Evolutionary conservation across 1,140 invertebrate species (phyloP).

Genomic region (Pachypeltis micranthus): DNA sequence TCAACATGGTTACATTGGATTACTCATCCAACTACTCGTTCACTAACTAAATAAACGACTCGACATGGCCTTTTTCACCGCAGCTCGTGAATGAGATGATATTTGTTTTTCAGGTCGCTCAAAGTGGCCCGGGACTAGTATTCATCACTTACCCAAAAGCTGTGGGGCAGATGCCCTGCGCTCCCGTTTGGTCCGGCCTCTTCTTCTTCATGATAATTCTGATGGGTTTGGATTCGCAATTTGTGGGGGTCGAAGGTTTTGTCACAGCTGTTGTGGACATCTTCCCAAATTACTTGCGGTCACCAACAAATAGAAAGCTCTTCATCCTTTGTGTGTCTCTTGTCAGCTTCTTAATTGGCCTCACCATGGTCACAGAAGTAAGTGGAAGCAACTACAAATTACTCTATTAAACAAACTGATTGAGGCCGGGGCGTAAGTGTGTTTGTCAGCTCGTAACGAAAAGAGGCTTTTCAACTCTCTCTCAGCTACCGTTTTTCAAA

Average conservation of each 20-base stretch:
- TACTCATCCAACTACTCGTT: too few relatives aligned
- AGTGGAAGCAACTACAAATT: too few relatives aligned
- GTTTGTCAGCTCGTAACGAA: too few relatives aligned
- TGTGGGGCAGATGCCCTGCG: conserved; percentile 24
- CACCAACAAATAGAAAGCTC: conserved; percentile 39
- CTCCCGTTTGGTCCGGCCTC: conserved; percentile 33
- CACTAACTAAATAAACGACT: too few relatives aligned
- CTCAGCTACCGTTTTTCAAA: too few relatives aligned
- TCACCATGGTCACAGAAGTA: conserved; percentile 59
- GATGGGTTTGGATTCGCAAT: conserved; percentile 61
- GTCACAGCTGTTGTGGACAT: conserved; percentile 50
- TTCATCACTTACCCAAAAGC: conserved; percentile 77
- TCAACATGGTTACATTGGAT: too few relatives aligned
- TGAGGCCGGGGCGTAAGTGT: too few relatives aligned
- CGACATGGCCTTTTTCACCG: too few relatives aligned
- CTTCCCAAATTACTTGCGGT: conserved; percentile 41
- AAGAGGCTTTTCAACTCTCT: too few relatives aligned
- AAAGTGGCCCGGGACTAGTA: conserved; percentile 60
- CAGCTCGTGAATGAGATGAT: too few relatives aligned
- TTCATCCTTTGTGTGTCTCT: conserved; percentile 48
- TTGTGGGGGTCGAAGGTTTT: conserved; percentile 49
- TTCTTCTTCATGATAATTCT: conserved; percentile 79
- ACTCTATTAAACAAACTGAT: too few relatives aligned
- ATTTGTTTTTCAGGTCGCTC: conserved; percentile 40
- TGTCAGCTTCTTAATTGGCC: conserved; percentile 49